Conservation (phyloP, 1,140 invertebrate species). For the Musca domestica region DNA sequence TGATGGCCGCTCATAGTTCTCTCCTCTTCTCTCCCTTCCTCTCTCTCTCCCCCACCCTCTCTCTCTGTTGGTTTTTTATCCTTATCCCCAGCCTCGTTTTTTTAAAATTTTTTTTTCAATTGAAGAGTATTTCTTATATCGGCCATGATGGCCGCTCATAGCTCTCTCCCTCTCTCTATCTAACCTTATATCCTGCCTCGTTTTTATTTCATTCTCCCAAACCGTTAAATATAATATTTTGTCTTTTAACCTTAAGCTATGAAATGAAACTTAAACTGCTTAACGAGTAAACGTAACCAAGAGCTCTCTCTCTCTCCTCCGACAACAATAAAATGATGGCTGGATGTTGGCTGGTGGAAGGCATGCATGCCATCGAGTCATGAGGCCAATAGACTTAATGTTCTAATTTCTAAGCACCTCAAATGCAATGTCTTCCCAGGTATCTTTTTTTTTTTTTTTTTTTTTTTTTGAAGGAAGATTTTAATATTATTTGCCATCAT, state of each 20-base stretch:
- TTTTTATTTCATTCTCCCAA: background rate
- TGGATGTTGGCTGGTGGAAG: too few species aligned
- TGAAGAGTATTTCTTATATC: too few species aligned
- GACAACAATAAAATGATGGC: background rate
- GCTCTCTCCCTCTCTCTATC: background rate
- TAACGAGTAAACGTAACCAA: background rate
- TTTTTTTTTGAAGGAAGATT: background rate
- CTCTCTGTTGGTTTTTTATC: too few species aligned
- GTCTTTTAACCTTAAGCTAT: slow-evolving; percentile 18
- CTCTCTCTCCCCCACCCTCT: too few species aligned
- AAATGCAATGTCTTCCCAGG: too few species aligned
- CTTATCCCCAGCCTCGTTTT: too few species aligned
- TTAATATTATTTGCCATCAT: background rate
- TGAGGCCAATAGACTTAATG: slow-evolving; percentile 6
- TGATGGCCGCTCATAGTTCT: too few species aligned
- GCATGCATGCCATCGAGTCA: background rate
- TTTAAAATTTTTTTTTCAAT: too few species aligned
- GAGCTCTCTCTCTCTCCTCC: background rate
- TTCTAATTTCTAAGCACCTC: slow-evolving; percentile 8
- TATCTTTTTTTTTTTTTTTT: too few species aligned
- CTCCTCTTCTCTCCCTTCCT: background rate
- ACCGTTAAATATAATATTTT: slow-evolving; percentile 22
- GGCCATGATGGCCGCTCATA: too few species aligned
- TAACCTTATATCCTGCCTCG: background rate
- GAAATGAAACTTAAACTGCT: slow-evolving; percentile 7